phyloP scores from a whole-genome alignment of 2,113 vertebrate species.

The Triplophysa dalaica region DNA sequence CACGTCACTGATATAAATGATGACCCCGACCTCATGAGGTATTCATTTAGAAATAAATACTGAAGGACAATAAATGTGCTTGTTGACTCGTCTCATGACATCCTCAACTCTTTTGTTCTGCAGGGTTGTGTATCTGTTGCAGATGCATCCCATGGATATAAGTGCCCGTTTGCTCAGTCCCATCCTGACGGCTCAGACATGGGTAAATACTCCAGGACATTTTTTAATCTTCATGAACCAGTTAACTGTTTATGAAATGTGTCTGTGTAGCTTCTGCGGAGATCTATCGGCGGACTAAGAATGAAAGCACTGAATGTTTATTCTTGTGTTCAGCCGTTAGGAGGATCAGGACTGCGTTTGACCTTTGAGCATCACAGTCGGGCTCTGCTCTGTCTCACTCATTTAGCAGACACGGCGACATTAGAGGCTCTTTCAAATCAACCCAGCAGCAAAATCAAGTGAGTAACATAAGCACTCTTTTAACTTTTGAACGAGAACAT shows the following conservation, averaged over 20 bases:
- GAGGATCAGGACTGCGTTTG: conserved; percentile 74
- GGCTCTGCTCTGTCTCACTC: conserved; percentile 87
- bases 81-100: neutral
- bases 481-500: no score
- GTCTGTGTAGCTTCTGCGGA: no score
- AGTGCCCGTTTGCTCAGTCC: conserved; percentile 82
- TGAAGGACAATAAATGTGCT: neutral
- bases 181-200: conserved; percentile 80
- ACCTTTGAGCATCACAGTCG: conserved; percentile 86
- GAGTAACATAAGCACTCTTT: conserved; percentile 52
- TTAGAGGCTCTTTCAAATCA: conserved; percentile 84
- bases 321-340: conserved; percentile 73
- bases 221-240: no score
- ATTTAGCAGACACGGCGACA: conserved; percentile 78
- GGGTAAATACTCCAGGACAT: conserved; percentile 71
- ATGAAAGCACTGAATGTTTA: neutral
- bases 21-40: conserved; percentile 89
- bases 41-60: neutral
- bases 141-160: conserved; percentile 77
- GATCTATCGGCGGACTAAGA: no score
- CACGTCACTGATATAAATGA: conserved; percentile 75
- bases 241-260: no score
- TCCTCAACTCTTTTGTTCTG: neutral
- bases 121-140: conserved; percentile 89
- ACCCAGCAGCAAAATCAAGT: conserved; percentile 82